Base-by-base conservation (phyloP, 2,888 invertebrate species). In the Syrista parreyssii region DNA sequence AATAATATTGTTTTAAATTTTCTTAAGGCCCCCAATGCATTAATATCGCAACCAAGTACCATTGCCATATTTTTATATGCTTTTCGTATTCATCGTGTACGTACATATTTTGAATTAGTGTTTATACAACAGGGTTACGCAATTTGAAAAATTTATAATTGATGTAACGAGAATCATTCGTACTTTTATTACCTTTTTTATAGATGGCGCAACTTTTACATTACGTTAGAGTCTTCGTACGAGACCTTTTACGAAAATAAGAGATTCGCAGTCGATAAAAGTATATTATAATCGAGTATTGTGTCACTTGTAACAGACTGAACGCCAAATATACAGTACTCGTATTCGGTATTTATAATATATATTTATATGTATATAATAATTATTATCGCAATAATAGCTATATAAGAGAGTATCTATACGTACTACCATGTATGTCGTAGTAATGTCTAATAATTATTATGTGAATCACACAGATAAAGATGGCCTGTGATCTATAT, bases 381-480 rank as follows among this genome's bases (percentile, higher is more conserved):
- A 33, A 34, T 35, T 34, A 74, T 35, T 34, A 74, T n/a, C n/a
- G 74, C 74, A 30, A 74, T 33, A 35, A 74, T 33, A 74, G 33
- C 35, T 34, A 74, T 34, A 9, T 73, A n/a, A 33, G 23, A 30
- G 12, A 73, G n/a, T 23, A 33, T 34, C 73, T 34, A 34, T 74
- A 35, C n/a, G 31, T 74, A 55, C 55, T 74, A 74, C 36, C 1
- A 35, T 74, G 3, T 74, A 33, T 33, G 31, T 32, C 6, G 32
- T n/a, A 71, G 36, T 34, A 75, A 36, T 75, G 69, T 69, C 40
- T 30, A 35, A 69, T 35, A 69, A 77, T 68, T 68, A 68, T 35
- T 55, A 74, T 75, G 75, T 33, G 78, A 78, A 75, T n/a, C 55
- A 78, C 78, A 40, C 75, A 34, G 33, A 34, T 75, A 32, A n/a